These are phyloP conservation scores for Sinonovacula constricta DNA, from an alignment of 1,140 invertebrate genomes.

Conservation along the genomic window DNA sequence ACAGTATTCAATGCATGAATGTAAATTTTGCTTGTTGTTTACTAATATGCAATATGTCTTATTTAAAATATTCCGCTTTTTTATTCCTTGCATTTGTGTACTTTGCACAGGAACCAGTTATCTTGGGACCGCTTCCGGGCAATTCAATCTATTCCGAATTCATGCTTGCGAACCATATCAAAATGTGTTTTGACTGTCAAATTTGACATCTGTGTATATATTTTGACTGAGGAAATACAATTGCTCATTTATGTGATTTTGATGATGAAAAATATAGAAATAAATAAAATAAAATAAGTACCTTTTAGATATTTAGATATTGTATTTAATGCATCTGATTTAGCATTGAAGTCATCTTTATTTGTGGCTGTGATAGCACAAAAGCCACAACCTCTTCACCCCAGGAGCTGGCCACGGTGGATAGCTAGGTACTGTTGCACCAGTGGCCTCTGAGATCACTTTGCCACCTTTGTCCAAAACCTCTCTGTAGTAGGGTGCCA, in stretches of 20 bases:
- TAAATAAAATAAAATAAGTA: not conserved
- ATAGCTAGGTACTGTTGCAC: no score
- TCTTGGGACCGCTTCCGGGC: not conserved
- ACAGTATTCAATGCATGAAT: not conserved
- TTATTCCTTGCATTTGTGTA: not conserved
- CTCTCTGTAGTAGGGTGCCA: no score
- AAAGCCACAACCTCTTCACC: no score
- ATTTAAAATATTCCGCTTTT: not conserved
- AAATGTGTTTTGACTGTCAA: constrained; percentile 3
- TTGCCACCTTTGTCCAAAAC: no score
- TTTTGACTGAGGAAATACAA: not conserved
- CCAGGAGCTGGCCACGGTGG: no score
- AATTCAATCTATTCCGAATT: constrained; percentile 4
- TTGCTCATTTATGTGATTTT: not conserved
- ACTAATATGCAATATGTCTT: not conserved
- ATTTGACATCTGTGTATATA: constrained; percentile 2
- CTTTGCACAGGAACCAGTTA: not conserved
- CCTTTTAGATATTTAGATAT: not conserved
- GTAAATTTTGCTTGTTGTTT: not conserved
- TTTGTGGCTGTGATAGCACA: no score
- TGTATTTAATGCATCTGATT: constrained; percentile 5
- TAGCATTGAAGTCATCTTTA: constrained; percentile 5
- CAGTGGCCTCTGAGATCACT: no score
- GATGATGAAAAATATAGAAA: not conserved
- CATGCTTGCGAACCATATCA: not conserved